Evolutionary conservation across 2,797 vertebrate species (phyloP).

Genomic region (Fistularia tabacaria): DNA sequence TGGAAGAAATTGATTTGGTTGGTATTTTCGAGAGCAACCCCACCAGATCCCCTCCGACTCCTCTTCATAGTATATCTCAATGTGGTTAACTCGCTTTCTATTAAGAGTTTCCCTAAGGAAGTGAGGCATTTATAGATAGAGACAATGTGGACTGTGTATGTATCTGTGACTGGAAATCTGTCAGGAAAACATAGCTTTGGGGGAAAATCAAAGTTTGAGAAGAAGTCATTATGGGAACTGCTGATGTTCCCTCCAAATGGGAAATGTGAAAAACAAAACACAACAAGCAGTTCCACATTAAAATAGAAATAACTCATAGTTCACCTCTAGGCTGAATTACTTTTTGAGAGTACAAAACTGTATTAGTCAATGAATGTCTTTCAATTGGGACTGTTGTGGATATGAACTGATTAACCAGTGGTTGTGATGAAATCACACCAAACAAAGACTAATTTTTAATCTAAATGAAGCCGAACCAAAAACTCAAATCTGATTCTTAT

Average conservation of each 20-base stretch:
- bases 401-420: background rate
- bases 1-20: slow-evolving; percentile 16
- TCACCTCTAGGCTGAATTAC: background rate
- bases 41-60: slow-evolving; percentile 5
- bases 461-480: no score
- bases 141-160: slow-evolving; percentile 32
- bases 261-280: slow-evolving; percentile 34
- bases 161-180: slow-evolving; percentile 36
- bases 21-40: slow-evolving; percentile 17
- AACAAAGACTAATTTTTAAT: no score
- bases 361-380: background rate
- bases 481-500: no score
- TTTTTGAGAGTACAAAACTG: background rate
- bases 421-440: no score
- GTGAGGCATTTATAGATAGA: slow-evolving; percentile 32
- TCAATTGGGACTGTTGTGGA: background rate
- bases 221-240: slow-evolving; percentile 42
- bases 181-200: slow-evolving; percentile 36
- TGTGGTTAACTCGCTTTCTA: slow-evolving; percentile 35
- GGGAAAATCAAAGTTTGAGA: slow-evolving; percentile 45
- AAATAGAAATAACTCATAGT: slow-evolving; percentile 20
- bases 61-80: slow-evolving; percentile 24
- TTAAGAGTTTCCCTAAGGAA: slow-evolving; percentile 37
- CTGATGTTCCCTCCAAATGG: slow-evolving; percentile 36
- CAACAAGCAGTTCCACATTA: slow-evolving; percentile 19